These are phyloP conservation scores for Tupiocoris notatus DNA, from an alignment of 2,888 invertebrate genomes.

Conservation along the genomic window DNA sequence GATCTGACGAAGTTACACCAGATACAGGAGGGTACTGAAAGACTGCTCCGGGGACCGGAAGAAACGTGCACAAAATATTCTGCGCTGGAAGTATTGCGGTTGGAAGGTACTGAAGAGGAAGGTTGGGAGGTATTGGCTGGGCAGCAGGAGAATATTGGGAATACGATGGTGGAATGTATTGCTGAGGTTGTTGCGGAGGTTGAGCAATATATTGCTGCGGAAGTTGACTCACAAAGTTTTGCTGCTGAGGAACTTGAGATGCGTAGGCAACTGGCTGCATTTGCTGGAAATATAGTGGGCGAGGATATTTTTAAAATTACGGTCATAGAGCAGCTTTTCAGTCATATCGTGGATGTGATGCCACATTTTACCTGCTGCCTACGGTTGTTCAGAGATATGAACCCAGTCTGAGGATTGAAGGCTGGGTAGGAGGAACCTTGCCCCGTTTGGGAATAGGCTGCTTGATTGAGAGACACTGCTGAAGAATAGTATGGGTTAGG, in stretches of 20 bases:
- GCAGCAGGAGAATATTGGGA: not conserved
- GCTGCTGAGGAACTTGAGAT: not conserved
- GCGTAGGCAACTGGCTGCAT: not conserved
- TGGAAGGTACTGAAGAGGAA: not conserved
- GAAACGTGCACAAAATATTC: conserved; percentile 8
- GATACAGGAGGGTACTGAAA: conserved; percentile 49
- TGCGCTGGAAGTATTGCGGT: not conserved
- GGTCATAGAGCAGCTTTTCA: too few relatives aligned
- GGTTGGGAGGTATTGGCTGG: too few relatives aligned
- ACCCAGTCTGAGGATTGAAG: conserved; percentile 31
- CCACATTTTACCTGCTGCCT: conserved; percentile 1
- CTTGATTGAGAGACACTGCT: not conserved
- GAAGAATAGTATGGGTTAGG: conserved; percentile 48
- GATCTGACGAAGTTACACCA: conserved; percentile 8
- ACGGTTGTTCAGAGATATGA: not conserved
- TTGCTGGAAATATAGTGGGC: not conserved
- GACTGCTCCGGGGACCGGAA: conserved; percentile 23
- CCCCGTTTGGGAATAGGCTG: conserved; percentile 11
- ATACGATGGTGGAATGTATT: not conserved
- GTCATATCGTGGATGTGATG: too few relatives aligned
- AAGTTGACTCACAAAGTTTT: not conserved
- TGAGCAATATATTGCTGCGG: not conserved
- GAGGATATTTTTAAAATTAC: too few relatives aligned
- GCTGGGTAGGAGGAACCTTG: not conserved
- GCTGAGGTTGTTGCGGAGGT: not conserved